phyloP scores from a whole-genome alignment of 1,140 invertebrate species.

The Bombus waltoni region DNA sequence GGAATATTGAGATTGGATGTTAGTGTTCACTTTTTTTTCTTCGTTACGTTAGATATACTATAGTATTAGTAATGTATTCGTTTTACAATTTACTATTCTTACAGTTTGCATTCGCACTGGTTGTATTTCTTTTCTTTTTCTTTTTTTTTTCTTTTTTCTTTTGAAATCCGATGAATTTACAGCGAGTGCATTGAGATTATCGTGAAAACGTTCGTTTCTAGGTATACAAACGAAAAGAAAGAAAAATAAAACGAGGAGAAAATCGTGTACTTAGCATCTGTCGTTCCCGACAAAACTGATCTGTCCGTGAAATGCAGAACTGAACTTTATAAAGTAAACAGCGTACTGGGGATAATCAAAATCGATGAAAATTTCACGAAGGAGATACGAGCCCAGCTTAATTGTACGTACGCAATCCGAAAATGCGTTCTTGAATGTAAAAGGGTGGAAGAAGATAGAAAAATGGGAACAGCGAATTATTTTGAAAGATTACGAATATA shows the following conservation, averaged over 20 bases:
- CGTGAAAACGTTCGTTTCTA: slow-evolving; percentile 43
- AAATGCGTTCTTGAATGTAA: slow-evolving; percentile 7
- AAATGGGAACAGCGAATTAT: slow-evolving; percentile 27
- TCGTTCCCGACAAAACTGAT: too few relatives aligned
- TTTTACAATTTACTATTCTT: slow-evolving; percentile 79
- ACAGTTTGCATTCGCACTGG: slow-evolving; percentile 71
- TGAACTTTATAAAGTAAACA: slow-evolving; percentile 47
- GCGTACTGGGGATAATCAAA: background rate
- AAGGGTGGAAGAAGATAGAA: background rate
- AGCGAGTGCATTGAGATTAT: slow-evolving; percentile 57
- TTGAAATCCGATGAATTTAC: slow-evolving; percentile 53
- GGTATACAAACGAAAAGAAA: slow-evolving; percentile 22
- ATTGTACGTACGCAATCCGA: slow-evolving; percentile 28
- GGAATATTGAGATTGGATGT: slow-evolving; percentile 80
- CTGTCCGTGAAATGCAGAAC: slow-evolving; percentile 58
- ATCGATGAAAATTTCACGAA: slow-evolving; percentile 19
- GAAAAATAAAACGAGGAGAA: background rate
- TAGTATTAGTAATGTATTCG: slow-evolving; percentile 79
- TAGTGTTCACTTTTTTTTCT: slow-evolving; percentile 66
- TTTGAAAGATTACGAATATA: slow-evolving; percentile 47
- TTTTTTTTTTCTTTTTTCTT: background rate
- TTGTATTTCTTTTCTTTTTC: slow-evolving; percentile 38
- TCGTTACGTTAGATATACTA: slow-evolving; percentile 75
- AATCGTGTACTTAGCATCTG: background rate
- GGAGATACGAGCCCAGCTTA: slow-evolving; percentile 25